A percentile compares a stretch with the other conserved stretches of the same genome.
Conservation (phyloP, 2,888 invertebrate genomes). For the Cerastoderma edule region DNA sequence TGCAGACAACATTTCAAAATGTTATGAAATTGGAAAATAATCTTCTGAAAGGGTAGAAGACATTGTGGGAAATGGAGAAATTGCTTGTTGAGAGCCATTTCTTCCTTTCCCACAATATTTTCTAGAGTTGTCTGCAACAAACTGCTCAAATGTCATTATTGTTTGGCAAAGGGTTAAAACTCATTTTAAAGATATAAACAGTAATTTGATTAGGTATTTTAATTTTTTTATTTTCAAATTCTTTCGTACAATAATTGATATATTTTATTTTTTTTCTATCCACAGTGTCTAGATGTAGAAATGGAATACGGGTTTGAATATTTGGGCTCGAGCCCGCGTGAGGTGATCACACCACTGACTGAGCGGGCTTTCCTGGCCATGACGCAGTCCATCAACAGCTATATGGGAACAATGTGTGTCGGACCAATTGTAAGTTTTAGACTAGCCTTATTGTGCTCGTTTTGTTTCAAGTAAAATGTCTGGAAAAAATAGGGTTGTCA, state of each 20-base stretch:
- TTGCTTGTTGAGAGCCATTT: slow-evolving; percentile 7
- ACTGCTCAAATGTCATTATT: too few species aligned
- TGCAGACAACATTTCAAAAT: too few species aligned
- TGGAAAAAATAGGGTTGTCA: too few species aligned
- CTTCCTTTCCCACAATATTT: background rate
- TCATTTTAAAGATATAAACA: too few species aligned
- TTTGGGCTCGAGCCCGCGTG: slow-evolving; percentile 76
- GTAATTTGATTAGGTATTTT: too few species aligned
- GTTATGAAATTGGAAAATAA: too few species aligned
- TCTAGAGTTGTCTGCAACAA: too few species aligned
- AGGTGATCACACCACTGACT: slow-evolving; percentile 79
- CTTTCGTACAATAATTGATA: background rate
- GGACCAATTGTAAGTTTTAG: slow-evolving; percentile 80
- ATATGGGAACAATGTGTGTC: slow-evolving; percentile 76
- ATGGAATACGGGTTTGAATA: slow-evolving; percentile 83
- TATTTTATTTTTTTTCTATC: slow-evolving; percentile 9
- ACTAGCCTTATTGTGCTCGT: too few species aligned
- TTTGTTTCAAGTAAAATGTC: too few species aligned
- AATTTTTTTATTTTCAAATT: too few species aligned
- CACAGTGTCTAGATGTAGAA: slow-evolving; percentile 77
- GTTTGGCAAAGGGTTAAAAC: too few species aligned
- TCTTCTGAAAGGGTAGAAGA: background rate
- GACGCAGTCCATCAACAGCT: slow-evolving; percentile 76
- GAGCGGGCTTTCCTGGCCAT: slow-evolving; percentile 78
- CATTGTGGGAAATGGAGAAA: slow-evolving; percentile 1